Conservation (phyloP, 64 coral and sea anemone genomes). For the Actinia tenebrosa region DNA sequence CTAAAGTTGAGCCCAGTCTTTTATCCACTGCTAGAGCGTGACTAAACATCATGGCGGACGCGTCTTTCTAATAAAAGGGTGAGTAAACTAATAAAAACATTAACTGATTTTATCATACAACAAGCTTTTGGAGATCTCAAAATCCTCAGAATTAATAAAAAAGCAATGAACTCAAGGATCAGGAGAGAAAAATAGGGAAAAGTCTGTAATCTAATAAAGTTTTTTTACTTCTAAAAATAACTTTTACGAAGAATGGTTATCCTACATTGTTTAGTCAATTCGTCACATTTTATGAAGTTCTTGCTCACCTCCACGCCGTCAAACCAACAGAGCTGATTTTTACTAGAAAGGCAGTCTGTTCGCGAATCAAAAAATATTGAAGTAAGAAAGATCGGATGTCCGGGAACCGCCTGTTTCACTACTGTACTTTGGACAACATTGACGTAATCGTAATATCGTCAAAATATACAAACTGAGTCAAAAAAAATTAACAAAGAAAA, state of each 20-base stretch:
- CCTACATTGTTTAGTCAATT: background rate
- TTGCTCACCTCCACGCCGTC: background rate
- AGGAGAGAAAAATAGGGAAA: background rate
- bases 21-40: background rate
- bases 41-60: constrained; percentile 3
- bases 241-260: background rate
- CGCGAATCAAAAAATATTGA: background rate
- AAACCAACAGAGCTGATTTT: background rate
- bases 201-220: background rate
- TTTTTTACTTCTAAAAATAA: background rate
- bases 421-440: background rate
- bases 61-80: background rate
- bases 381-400: background rate
- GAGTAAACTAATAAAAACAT: background rate
- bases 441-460: background rate
- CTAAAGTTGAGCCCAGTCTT: background rate
- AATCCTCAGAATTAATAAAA: background rate
- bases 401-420: background rate
- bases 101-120: background rate
- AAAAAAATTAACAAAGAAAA: background rate
- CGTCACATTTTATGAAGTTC: background rate
- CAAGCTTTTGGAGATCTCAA: background rate
- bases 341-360: background rate
- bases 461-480: background rate
- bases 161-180: background rate